Percentiles rank a stretch among this genome's conserved stretches.
phyloP scores from a whole-genome alignment of 2,888 invertebrate genomes.

The Lasioglossum lativentre region DNA sequence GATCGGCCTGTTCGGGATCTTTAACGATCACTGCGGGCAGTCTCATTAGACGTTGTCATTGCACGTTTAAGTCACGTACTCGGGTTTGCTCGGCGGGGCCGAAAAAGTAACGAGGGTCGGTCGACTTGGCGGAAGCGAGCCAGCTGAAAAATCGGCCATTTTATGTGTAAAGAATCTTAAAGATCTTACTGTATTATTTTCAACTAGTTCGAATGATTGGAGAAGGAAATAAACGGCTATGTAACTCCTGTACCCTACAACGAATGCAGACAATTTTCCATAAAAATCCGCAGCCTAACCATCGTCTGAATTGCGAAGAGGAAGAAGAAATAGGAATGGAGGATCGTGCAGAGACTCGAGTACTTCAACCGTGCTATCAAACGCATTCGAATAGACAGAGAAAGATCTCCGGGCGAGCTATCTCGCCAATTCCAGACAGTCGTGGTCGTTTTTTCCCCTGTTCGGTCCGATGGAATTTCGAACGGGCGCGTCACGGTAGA shows the following conservation, averaged over 20 bases:
- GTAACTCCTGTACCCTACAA: background rate
- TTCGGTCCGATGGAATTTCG: slow-evolving; percentile 34
- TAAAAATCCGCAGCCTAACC: background rate
- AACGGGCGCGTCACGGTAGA: slow-evolving; percentile 2
- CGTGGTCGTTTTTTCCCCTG: slow-evolving; percentile 9
- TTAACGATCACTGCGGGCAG: slow-evolving; percentile 7
- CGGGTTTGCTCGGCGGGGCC: background rate
- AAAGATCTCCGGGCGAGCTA: slow-evolving; percentile 8
- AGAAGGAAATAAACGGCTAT: background rate
- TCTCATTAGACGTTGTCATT: slow-evolving; percentile 16
- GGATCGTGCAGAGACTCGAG: background rate
- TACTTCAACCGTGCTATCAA: background rate
- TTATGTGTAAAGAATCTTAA: background rate
- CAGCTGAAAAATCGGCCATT: background rate
- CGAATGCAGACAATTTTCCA: background rate
- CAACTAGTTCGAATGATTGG: too few relatives aligned
- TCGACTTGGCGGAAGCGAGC: background rate
- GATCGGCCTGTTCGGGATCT: slow-evolving; percentile 4
- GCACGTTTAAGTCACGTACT: slow-evolving; percentile 1
- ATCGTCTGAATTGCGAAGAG: background rate
- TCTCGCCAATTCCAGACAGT: slow-evolving; percentile 18
- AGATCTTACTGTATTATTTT: background rate
- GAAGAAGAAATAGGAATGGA: background rate
- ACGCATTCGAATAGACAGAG: slow-evolving; percentile 14
- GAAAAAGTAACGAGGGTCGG: background rate